A percentile compares a stretch with the other conserved stretches of the same genome.
Evolutionary conservation across 2,888 invertebrate genomes (phyloP).

Genomic region (Lacanobia wlatinum): DNA sequence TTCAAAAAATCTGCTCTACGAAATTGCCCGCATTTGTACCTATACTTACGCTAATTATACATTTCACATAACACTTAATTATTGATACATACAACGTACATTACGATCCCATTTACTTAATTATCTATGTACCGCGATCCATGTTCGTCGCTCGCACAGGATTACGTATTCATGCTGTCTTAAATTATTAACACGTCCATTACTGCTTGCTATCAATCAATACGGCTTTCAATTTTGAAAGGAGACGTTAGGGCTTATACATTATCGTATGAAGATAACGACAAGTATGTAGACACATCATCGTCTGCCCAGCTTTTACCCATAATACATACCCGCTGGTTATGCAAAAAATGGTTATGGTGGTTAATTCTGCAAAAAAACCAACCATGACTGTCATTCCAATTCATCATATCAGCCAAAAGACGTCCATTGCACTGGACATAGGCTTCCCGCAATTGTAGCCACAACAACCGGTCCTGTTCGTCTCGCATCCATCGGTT

Average conservation of each 20-base stretch:
- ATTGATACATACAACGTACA: constrained; percentile 40
- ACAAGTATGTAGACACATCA: not conserved
- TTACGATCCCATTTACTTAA: constrained; percentile 50
- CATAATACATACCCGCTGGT: too few species aligned
- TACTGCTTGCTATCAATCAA: constrained; percentile 63
- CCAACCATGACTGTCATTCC: too few species aligned
- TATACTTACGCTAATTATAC: not conserved
- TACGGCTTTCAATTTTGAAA: constrained; percentile 52
- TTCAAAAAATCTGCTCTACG: too few species aligned
- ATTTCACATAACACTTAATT: constrained; percentile 2
- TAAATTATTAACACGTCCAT: constrained; percentile 70
- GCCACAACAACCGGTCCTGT: too few species aligned
- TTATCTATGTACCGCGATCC: constrained; percentile 58
- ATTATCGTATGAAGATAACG: not conserved
- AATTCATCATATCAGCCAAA: too few species aligned
- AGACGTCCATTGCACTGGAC: too few species aligned
- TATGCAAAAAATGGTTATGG: too few species aligned
- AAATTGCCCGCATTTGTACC: not conserved
- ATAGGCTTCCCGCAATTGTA: too few species aligned
- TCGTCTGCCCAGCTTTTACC: not conserved
- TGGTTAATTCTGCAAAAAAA: too few species aligned
- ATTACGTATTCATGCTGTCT: constrained; percentile 68
- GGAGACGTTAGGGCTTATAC: not conserved
- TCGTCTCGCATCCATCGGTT: too few species aligned
- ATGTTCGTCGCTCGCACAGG: constrained; percentile 56